Conservation (phyloP, 2,888 invertebrate genomes). For the Capitulum mitella region DNA sequence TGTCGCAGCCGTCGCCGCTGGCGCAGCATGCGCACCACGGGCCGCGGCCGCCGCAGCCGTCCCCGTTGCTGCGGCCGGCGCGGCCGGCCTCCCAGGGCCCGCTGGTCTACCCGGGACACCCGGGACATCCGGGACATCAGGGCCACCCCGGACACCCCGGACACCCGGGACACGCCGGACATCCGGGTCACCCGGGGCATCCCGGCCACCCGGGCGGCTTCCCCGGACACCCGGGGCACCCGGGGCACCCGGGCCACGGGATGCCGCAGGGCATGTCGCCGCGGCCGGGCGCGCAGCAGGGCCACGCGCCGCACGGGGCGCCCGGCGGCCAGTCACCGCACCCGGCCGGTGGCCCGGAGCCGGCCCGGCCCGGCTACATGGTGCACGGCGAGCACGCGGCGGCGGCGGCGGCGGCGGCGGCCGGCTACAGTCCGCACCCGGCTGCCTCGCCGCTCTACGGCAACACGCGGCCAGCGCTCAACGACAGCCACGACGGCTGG, state of each 20-base stretch:
- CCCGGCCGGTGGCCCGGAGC: slow-evolving; percentile 30
- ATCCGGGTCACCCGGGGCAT: slow-evolving; percentile 29
- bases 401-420: slow-evolving; percentile 28
- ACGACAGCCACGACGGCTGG: slow-evolving; percentile 34
- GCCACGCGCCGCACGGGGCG: slow-evolving; percentile 24
- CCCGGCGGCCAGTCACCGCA: slow-evolving; percentile 28
- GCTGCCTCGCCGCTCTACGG: slow-evolving; percentile 27
- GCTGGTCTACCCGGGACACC: slow-evolving; percentile 27
- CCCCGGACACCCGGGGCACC: slow-evolving; percentile 29
- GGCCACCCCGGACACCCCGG: not conserved
- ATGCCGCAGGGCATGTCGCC: not conserved
- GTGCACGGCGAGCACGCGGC: slow-evolving; percentile 33
- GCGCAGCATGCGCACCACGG: slow-evolving; percentile 13
- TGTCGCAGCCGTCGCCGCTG: slow-evolving; percentile 27
- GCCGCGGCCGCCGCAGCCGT: slow-evolving; percentile 18
- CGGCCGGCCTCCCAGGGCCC: not conserved
- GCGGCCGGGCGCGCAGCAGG: slow-evolving; percentile 25
- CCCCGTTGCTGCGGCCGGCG: not conserved
- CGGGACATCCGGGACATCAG: slow-evolving; percentile 27
- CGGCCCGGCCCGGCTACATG: slow-evolving; percentile 25
- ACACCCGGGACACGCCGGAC: slow-evolving; percentile 27
- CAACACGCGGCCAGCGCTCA: slow-evolving; percentile 29
- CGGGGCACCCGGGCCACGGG: slow-evolving; percentile 27
- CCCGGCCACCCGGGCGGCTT: slow-evolving; percentile 28
- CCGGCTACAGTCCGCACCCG: slow-evolving; percentile 35